Evolutionary conservation across 2,113 vertebrate species (phyloP).

Genomic region (Heptranchias perlo): DNA sequence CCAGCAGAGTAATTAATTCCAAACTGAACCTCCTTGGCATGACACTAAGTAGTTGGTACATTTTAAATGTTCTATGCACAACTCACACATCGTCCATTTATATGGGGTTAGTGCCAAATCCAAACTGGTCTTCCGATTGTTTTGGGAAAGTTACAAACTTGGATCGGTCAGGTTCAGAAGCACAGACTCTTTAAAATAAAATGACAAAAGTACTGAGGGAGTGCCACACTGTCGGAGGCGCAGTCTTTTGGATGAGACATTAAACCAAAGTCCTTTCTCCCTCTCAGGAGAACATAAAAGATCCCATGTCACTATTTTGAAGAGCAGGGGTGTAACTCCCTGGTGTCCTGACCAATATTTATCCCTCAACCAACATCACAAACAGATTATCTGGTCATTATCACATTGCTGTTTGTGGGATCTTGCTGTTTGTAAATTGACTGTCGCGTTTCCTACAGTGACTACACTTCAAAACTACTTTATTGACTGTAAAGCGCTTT

Average conservation of each 20-base stretch:
- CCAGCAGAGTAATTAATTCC: not conserved
- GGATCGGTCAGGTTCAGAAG: not conserved
- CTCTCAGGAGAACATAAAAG: not conserved
- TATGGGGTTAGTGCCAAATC: not conserved
- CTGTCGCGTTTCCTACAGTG: not conserved
- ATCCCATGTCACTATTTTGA: not conserved
- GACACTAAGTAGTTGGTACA: not conserved
- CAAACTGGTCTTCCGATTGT: not conserved
- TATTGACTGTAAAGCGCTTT: not conserved
- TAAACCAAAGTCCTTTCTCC: not conserved
- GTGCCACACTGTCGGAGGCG: not conserved
- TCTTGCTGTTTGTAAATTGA: not conserved
- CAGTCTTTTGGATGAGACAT: not conserved
- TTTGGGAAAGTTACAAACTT: not conserved
- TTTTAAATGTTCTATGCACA: not conserved
- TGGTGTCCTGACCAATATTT: too few species aligned
- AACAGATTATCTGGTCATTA: not conserved
- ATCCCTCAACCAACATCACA: not conserved
- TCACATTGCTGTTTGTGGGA: not conserved
- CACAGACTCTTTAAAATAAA: not conserved
- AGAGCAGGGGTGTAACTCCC: not conserved
- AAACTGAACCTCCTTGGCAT: not conserved
- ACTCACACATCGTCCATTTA: not conserved
- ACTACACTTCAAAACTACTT: too few species aligned
- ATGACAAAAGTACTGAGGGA: not conserved